A percentile compares a stretch with the other conserved stretches of the same genome.
These are phyloP conservation scores for Cetoscarus ocellatus DNA, from an alignment of 2,797 vertebrate species.

Conservation along the genomic window DNA sequence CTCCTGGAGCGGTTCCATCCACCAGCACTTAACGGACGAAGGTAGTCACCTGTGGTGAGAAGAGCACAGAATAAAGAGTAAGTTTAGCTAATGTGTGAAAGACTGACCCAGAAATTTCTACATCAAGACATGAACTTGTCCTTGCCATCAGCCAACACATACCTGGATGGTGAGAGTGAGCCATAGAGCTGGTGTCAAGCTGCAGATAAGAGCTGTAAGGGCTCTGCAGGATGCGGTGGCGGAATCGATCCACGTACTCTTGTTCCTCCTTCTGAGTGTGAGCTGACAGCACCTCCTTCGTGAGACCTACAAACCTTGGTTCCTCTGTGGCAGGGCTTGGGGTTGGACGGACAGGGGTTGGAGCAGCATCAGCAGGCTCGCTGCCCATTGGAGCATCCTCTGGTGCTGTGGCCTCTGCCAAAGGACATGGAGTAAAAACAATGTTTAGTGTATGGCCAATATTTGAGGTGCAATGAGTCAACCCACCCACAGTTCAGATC, in stretches of 20 bases:
- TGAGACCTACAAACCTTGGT: constrained; percentile 84
- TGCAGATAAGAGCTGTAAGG: constrained; percentile 89
- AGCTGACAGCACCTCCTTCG: constrained; percentile 88
- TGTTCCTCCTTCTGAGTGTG: constrained; percentile 94
- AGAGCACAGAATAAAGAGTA: constrained; percentile 1
- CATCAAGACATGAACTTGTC: neutral
- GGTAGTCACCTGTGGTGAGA: constrained; percentile 72
- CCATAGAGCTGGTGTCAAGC: constrained; percentile 81
- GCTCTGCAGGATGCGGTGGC: constrained; percentile 86
- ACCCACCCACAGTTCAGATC: no score
- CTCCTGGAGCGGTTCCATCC: constrained; percentile 79
- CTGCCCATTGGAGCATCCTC: constrained; percentile 83
- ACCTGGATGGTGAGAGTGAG: constrained; percentile 86
- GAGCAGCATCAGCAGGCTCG: constrained; percentile 79
- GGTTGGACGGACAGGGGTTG: constrained; percentile 55
- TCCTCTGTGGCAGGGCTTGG: constrained; percentile 77
- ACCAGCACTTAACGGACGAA: constrained; percentile 63
- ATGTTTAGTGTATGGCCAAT: no score
- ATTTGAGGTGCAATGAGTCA: no score
- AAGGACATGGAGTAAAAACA: neutral
- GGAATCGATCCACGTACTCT: constrained; percentile 89
- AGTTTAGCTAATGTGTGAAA: no score
- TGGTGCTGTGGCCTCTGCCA: constrained; percentile 85
- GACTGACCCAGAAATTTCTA: neutral
- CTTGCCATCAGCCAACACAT: constrained; percentile 2